phyloP scores from a whole-genome alignment of 2,797 vertebrate species.

The Harpagifer antarcticus region DNA sequence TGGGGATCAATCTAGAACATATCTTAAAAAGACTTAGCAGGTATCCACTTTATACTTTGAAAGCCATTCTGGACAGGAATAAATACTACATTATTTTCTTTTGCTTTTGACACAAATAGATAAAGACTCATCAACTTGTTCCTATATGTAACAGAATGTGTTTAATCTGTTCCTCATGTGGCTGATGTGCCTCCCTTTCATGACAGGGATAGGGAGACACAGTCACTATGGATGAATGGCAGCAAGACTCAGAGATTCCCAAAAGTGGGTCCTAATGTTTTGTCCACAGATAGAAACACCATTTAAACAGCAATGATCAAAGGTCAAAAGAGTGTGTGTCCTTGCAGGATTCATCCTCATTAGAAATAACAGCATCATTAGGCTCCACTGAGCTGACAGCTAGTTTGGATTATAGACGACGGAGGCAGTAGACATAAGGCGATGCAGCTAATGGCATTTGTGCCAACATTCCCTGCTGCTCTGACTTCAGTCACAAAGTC shows the following conservation, averaged over 20 bases:
- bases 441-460: constrained; percentile 30
- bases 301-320: constrained; percentile 53
- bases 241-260: too few relatives aligned
- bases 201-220: background rate
- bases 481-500: constrained; percentile 24
- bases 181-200: constrained; percentile 1
- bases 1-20: too few relatives aligned
- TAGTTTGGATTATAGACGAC: constrained; percentile 51
- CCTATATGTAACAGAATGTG: background rate
- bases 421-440: constrained; percentile 28
- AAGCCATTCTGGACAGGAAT: background rate
- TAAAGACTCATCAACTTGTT: background rate
- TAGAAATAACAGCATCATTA: constrained; percentile 51
- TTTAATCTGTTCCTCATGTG: background rate
- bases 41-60: background rate
- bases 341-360: constrained; percentile 47
- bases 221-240: constrained; percentile 2
- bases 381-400: constrained; percentile 37
- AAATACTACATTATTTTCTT: background rate
- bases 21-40: too few relatives aligned
- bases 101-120: constrained; percentile 1
- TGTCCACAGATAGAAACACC: constrained; percentile 11
- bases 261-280: too few relatives aligned
- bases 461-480: constrained; percentile 42
- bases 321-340: constrained; percentile 59